Base-by-base conservation (phyloP, 2,797 vertebrate genomes). In the Chrosomus eos region DNA sequence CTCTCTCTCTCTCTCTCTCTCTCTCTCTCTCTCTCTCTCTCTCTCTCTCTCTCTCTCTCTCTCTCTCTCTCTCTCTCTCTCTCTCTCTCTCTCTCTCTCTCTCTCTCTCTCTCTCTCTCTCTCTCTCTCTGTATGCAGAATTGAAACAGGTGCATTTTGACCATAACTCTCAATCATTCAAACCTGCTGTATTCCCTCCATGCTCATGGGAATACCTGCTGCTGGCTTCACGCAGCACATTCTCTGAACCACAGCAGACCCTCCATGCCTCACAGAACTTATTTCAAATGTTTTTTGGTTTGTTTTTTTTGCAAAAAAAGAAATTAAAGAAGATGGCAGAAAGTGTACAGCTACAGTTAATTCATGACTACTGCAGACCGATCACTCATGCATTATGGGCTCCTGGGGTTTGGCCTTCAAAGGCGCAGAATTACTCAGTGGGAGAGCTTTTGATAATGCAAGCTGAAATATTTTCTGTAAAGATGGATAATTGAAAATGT, bases 141-240 rank as follows among this genome's bases (percentile, higher is more conserved):
- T 81, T 58, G 60, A n/a, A 33, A 85, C 85, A 82, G 81, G 85
- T 66, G 85, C 48, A 53, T 90, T 91, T 89, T 77, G 86, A 90
- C 88, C 89, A 74, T 23, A 78, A 77, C 87, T 89, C 81, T 75
- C 73, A 84, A 84, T 88, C 87, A 91, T 92, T 92, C 92, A 92
- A 89, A 90, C 78, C 87, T 87, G 86, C 79, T 92, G 93, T 87
- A 93, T 91, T 93, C 89, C 82, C 68, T 82, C 68, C 82, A 68
- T 87, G 73, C 89, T 87, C 87, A 82, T 13, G 87, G 82, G 82
- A 86, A 84, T 84, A 79, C 84, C 82, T 75, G 74, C n/a, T 67
- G 55, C 77, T 83, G 89, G 84, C 84, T 82, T 80, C 79, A 81
- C 23, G 72, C 58, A 72, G 66, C 53, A n/a, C 58, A 74, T 78